phyloP scores from a whole-genome alignment of 1,140 invertebrate genomes.

The Aricia agestis region DNA sequence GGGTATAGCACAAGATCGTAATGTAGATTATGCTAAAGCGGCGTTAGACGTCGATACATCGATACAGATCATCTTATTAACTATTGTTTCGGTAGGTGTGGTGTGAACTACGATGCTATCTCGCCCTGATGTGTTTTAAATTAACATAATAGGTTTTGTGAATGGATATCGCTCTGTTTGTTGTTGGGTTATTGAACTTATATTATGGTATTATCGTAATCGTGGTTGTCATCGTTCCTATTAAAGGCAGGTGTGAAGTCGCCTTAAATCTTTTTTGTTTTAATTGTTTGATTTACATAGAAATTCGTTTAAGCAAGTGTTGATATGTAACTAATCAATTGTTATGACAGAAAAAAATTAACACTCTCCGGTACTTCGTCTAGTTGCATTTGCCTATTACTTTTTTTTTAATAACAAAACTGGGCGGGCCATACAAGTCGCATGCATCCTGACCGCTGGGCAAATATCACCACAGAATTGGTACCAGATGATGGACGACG shows the following conservation, averaged over 20 bases:
- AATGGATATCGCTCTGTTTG: slow-evolving; percentile 70
- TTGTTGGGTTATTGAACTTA: slow-evolving; percentile 40
- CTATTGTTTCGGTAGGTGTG: slow-evolving; percentile 75
- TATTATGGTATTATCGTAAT: slow-evolving; percentile 17
- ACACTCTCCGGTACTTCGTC: too few relatives aligned
- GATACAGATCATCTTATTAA: slow-evolving; percentile 76
- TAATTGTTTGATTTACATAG: neutral
- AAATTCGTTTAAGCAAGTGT: neutral
- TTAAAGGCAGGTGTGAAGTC: neutral
- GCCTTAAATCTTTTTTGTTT: neutral
- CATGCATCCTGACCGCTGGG: too few relatives aligned
- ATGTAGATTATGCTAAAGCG: slow-evolving; percentile 72
- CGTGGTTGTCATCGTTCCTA: neutral
- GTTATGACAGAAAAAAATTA: too few relatives aligned
- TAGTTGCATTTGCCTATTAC: too few relatives aligned
- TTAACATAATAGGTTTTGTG: slow-evolving; percentile 76
- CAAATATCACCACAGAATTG: too few relatives aligned
- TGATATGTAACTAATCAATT: neutral
- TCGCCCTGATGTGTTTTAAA: slow-evolving; percentile 71
- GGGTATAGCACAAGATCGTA: slow-evolving; percentile 66
- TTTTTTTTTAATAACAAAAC: too few relatives aligned
- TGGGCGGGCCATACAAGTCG: too few relatives aligned
- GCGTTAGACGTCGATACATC: slow-evolving; percentile 64
- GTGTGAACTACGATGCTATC: slow-evolving; percentile 70
- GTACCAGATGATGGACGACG: too few relatives aligned